Conservation (phyloP, 2,113 vertebrate genomes). For the Danio rerio region GRCz12tu NC_133179.1:25630001-25630500, state of each 20-base stretch:
- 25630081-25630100: slow-evolving; percentile 2
- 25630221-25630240: neutral
- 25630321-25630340: no score
- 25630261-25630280: neutral
- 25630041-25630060: slow-evolving; percentile 19
- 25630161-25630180: neutral
- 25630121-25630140: no score
- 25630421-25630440: no score
- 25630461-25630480: no score
- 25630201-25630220: neutral
- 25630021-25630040: slow-evolving; percentile 26
- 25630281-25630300: neutral
- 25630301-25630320: neutral
- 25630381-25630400: no score
- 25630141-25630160: no score
- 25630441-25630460: no score
- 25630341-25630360: no score
- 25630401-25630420: no score
- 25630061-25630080: neutral
- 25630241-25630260: neutral
- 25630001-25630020: neutral
- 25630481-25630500: no score
- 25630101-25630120: no score
- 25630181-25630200: neutral
- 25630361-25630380: no score